These are phyloP conservation scores for Cerceris rybyensis DNA, from an alignment of 2,888 invertebrate genomes.

Conservation along the genomic window DNA sequence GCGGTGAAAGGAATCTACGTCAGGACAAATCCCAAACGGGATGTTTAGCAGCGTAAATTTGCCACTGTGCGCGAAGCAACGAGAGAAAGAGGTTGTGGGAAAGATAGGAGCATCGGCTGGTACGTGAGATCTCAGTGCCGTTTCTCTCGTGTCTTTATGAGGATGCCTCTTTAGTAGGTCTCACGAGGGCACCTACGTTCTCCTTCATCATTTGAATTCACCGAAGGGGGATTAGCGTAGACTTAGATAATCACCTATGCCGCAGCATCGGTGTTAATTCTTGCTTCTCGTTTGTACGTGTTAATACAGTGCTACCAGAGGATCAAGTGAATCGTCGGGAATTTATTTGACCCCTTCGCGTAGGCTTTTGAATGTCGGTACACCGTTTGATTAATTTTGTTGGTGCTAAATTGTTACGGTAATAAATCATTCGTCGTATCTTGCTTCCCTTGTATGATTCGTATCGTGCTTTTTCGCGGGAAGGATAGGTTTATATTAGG, in stretches of 20 bases:
- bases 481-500: too few relatives aligned
- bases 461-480: too few relatives aligned
- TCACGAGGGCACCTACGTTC: slow-evolving; percentile 64
- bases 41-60: slow-evolving; percentile 77
- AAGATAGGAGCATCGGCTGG: slow-evolving; percentile 66
- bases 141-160: slow-evolving; percentile 50
- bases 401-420: too few relatives aligned
- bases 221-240: slow-evolving; percentile 63
- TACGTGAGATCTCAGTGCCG: slow-evolving; percentile 55
- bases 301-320: neutral
- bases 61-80: slow-evolving; percentile 63
- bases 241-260: slow-evolving; percentile 24
- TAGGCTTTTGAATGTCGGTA: too few relatives aligned
- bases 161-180: slow-evolving; percentile 49
- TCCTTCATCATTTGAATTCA: slow-evolving; percentile 70
- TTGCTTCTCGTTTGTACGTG: slow-evolving; percentile 12
- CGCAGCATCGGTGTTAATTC: slow-evolving; percentile 26
- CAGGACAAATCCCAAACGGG: slow-evolving; percentile 69
- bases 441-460: too few relatives aligned
- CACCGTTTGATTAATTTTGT: too few relatives aligned
- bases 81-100: slow-evolving; percentile 77
- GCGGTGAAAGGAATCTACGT: slow-evolving; percentile 44
- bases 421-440: too few relatives aligned
- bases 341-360: neutral
- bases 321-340: neutral